Base-by-base conservation (phyloP, 1,140 invertebrate genomes). In the Achroia grisella region DNA sequence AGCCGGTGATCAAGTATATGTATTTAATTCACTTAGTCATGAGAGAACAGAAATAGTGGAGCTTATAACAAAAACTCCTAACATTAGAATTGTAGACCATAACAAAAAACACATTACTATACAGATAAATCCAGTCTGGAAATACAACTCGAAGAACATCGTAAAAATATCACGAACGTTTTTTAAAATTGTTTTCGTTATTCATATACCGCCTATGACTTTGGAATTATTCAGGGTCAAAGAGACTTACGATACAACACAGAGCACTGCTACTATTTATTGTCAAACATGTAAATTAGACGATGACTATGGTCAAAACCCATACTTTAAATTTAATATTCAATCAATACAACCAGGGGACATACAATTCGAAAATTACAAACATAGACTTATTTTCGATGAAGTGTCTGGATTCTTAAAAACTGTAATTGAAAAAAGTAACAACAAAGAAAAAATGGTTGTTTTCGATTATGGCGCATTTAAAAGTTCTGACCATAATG, bases 121-220 rank as follows among this genome's bases (percentile, higher is more conserved):
- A 47, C 93, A 95, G 72, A 88, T 95, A 9, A 92, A 92, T 55
- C 93, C 93, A 1, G 87, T 93, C 10, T 94, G 92, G 91, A 92
- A 92, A 52, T 78, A 79, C 30, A 69, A 47, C 28, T 47, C 41
- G 4, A 56, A 71, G 37, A 64, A 83, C 48, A 52, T 68, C 35
- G 54, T 85, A 62, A 86, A 69, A 47, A 89, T 92, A 55, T 87
- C 88, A 0, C 87, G 87, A 10, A 87, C 88, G 31, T 86, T 90
- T 37, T 95, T 89, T 71, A 90, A 94, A 56, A 62, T 95, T 0
- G 59, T 91, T 1, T 95, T 95, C 71, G 77, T 93, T 0, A 90
- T 90, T 0, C 88, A 89, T 11, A 60, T 95, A 1, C 89, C 90
- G 5, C 91, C 92, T 0, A 65, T 95, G n/a, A 88, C 92, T 4